phyloP scores from a whole-genome alignment of 2,113 vertebrate genomes.

The Nothoprocta pentlandii region DNA sequence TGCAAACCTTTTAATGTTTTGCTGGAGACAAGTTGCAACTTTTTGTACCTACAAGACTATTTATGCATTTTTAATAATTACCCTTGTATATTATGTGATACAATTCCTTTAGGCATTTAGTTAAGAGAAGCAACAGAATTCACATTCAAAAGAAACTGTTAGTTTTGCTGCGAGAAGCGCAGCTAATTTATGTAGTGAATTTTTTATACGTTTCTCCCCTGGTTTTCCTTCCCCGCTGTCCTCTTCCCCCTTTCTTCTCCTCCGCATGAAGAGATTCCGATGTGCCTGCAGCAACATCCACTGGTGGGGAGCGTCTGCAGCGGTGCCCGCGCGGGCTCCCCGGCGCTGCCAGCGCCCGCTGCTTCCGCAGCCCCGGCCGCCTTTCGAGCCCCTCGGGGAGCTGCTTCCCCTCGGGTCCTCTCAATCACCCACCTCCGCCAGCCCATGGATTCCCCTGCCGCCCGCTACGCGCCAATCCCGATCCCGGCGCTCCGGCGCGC shows the following conservation, averaged over 20 bases:
- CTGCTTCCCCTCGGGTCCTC: not conserved
- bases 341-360: not conserved
- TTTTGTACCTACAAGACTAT: constrained; percentile 72
- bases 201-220: constrained; percentile 70
- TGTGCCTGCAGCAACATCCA: constrained; percentile 76
- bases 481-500: not conserved
- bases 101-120: constrained; percentile 72
- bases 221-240: constrained; percentile 77
- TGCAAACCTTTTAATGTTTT: constrained; percentile 78
- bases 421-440: constrained; percentile 49
- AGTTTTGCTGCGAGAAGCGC: constrained; percentile 68
- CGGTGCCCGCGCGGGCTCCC: constrained; percentile 37
- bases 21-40: constrained; percentile 72
- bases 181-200: constrained; percentile 79
- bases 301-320: constrained; percentile 43
- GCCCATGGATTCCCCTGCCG: not conserved
- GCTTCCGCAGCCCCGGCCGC: not conserved
- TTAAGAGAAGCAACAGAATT: constrained; percentile 65
- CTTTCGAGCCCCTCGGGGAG: constrained; percentile 17
- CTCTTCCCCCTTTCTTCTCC: constrained; percentile 70
- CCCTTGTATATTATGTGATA: constrained; percentile 71
- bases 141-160: constrained; percentile 74
- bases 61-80: constrained; percentile 80
- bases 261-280: constrained; percentile 72
- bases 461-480: constrained; percentile 3